Conservation (phyloP, 2,888 invertebrate genomes). For the Polyommatus icarus region DNA sequence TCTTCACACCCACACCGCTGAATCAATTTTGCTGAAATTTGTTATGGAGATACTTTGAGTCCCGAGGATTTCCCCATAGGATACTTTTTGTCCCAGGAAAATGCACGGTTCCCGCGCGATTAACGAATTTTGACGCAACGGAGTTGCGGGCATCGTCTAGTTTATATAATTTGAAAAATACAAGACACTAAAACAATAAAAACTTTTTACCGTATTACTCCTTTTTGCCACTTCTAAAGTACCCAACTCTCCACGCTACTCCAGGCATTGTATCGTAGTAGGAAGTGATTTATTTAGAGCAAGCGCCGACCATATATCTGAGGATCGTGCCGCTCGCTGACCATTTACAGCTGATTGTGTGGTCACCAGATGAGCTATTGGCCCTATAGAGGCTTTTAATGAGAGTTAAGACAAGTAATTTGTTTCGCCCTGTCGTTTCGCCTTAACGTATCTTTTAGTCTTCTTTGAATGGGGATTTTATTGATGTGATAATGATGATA, state of each 20-base stretch:
- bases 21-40: too few species aligned
- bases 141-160: too few species aligned
- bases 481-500: background rate
- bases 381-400: constrained; percentile 45
- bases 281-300: constrained; percentile 77
- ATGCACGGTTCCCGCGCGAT: too few species aligned
- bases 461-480: constrained; percentile 4
- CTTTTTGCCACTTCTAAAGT: constrained; percentile 10
- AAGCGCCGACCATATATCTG: constrained; percentile 64
- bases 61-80: too few species aligned
- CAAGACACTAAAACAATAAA: too few species aligned
- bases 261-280: constrained; percentile 60
- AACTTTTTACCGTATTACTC: background rate
- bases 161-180: too few species aligned
- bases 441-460: constrained; percentile 31
- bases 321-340: constrained; percentile 65
- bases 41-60: too few species aligned
- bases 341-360: constrained; percentile 59
- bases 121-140: too few species aligned
- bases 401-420: constrained; percentile 47
- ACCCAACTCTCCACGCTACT: constrained; percentile 33
- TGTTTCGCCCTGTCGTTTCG: constrained; percentile 41
- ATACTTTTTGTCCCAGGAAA: too few species aligned
- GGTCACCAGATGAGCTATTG: constrained; percentile 54
- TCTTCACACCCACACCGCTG: too few species aligned